Evolutionary conservation across 2,113 vertebrate species (phyloP), one percentile per base, ranked within the genome.

Genomic region (Chloroceryle aenea): DNA sequence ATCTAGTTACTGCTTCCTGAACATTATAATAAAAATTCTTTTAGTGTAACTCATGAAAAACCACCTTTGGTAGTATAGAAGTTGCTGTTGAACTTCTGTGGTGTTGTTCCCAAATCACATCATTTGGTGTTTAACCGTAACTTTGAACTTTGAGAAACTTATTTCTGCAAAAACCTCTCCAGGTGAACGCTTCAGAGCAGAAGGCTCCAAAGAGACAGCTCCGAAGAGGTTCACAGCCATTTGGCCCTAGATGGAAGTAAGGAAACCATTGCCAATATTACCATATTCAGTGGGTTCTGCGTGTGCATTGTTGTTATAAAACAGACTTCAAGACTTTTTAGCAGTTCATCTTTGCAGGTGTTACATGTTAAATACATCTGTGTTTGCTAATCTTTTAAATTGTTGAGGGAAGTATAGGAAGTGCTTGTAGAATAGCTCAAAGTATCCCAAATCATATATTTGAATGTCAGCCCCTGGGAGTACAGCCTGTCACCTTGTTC

Each of bases 171-270:
- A 90, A 92, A 90, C 82, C 50, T 91, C 55, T 93, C 43, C 87
- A 98, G 98, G 98, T 92, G 80, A 97, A 97, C 1, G 43, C 82
- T 8, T 90, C 79, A 21, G 95, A 98, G 23, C 97, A 93, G 95
- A 92, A 42, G 26, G 83, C 10, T 93, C 76, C 84, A 34, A 85
- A 53, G 68, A 78, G 73, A 82, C 40, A 47, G 15, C 55, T 56
- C 17, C 50, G 47, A 23, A 68, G 97, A 81, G 69, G 47, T 62
- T 89, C 6, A 32, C 82, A 7, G 87, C 95, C 38, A 7, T 89
- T 6, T 22, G 85, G 36, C 56, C 12, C 77, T 18, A 85, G 62
- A 13, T 99, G 99, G 99, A 98, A 97, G 98, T 99, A 94, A 1
- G 10, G 63, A 90, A 88, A 52, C 69, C 17, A 3, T 48, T 76